Percentiles rank a stretch among this genome's conserved stretches.
These are phyloP conservation scores for Cantharis nigra DNA, from an alignment of 2,888 invertebrate species.

Conservation along the genomic window DNA sequence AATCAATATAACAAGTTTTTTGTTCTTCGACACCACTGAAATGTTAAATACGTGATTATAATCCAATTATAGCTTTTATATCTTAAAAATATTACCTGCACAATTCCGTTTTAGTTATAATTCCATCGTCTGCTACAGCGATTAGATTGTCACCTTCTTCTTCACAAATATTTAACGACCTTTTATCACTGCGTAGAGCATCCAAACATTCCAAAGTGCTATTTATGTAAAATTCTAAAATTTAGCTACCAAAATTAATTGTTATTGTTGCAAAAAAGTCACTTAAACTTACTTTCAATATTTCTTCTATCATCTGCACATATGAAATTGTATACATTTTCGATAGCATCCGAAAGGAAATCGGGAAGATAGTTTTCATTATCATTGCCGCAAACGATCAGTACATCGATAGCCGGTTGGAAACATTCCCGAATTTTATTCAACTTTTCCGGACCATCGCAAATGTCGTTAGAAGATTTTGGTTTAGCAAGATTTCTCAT, in stretches of 20 bases:
- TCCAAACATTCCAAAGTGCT: neutral
- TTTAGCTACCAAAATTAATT: too few relatives aligned
- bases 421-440: neutral
- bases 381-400: neutral
- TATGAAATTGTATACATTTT: neutral
- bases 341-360: constrained; percentile 4
- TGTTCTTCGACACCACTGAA: too few relatives aligned
- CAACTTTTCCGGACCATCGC: neutral
- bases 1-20: too few relatives aligned
- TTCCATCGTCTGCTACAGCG: too few relatives aligned
- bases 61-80: too few relatives aligned
- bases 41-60: too few relatives aligned
- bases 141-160: too few relatives aligned
- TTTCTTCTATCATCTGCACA: constrained; percentile 1
- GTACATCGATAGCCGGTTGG: neutral
- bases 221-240: neutral
- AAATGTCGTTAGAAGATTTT: neutral
- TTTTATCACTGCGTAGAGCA: too few relatives aligned
- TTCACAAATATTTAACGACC: too few relatives aligned
- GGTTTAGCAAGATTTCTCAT: neutral
- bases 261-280: too few relatives aligned
- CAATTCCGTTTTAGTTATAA: too few relatives aligned
- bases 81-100: too few relatives aligned
- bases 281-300: neutral
- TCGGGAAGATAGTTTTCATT: constrained; percentile 13